These are phyloP conservation scores for Thripadectes ignobilis DNA, from an alignment of 2,797 vertebrate genomes.

Conservation along the genomic window DNA sequence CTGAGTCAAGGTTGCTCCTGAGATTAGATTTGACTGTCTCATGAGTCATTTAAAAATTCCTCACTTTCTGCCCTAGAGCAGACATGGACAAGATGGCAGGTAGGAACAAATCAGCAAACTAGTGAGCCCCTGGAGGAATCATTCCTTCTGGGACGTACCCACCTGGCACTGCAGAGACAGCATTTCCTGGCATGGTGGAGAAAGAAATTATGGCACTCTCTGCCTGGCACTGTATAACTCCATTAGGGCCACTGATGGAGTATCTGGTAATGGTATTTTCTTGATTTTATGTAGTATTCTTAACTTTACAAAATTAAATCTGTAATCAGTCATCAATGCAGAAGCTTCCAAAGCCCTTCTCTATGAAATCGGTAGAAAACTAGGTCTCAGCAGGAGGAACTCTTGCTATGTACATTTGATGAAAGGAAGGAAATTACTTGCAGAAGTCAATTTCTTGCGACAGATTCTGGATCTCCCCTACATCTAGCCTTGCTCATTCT, in stretches of 20 bases:
- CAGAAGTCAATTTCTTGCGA: background rate
- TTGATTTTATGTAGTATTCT: background rate
- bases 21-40: background rate
- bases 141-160: background rate
- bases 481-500: background rate
- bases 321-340: background rate
- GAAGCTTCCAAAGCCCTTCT: background rate
- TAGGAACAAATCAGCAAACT: background rate
- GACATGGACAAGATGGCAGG: background rate
- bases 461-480: background rate
- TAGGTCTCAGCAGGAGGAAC: background rate
- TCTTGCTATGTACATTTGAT: background rate
- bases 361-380: background rate
- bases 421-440: background rate
- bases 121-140: background rate
- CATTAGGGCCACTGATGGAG: background rate
- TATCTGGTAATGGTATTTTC: background rate
- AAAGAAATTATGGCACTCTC: background rate
- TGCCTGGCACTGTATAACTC: background rate
- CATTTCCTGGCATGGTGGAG: background rate
- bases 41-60: background rate
- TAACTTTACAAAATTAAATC: background rate
- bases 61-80: background rate
- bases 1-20: background rate
- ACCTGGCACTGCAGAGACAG: background rate